Conservation (phyloP, 2,113 vertebrate genomes). For the Neogobius melanostomus region DNA sequence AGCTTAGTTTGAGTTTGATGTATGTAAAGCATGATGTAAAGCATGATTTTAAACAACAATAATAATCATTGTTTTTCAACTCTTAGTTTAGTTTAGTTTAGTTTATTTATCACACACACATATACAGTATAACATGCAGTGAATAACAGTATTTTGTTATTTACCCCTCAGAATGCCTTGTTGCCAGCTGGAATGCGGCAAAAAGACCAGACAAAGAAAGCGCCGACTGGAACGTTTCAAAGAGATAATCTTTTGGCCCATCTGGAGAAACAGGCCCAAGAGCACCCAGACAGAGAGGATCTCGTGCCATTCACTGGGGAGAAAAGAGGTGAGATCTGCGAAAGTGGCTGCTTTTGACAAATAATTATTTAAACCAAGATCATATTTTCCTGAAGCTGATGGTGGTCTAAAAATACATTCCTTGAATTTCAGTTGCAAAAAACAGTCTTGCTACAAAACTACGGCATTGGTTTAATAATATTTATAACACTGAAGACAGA, state of each 20-base stretch:
- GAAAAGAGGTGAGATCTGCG: constrained; percentile 87
- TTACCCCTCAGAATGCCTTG: constrained; percentile 82
- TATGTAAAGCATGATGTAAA: not conserved
- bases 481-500: too few relatives aligned
- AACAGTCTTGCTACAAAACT: too few relatives aligned
- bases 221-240: constrained; percentile 90
- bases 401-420: not conserved
- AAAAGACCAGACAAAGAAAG: constrained; percentile 96
- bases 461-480: too few relatives aligned
- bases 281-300: constrained; percentile 91
- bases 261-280: constrained; percentile 95
- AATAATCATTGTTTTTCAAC: not conserved
- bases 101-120: too few relatives aligned
- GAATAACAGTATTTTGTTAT: not conserved
- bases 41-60: not conserved
- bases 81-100: not conserved
- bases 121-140: too few relatives aligned
- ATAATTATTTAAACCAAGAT: too few relatives aligned
- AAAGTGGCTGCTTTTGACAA: too few relatives aligned
- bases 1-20: constrained; percentile 29
- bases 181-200: constrained; percentile 93
- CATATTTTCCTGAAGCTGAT: not conserved
- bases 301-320: constrained; percentile 94
- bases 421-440: not conserved
- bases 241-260: constrained; percentile 93